Conservation (phyloP, 2,797 vertebrate genomes). For the Halcyon chelicuti region DNA sequence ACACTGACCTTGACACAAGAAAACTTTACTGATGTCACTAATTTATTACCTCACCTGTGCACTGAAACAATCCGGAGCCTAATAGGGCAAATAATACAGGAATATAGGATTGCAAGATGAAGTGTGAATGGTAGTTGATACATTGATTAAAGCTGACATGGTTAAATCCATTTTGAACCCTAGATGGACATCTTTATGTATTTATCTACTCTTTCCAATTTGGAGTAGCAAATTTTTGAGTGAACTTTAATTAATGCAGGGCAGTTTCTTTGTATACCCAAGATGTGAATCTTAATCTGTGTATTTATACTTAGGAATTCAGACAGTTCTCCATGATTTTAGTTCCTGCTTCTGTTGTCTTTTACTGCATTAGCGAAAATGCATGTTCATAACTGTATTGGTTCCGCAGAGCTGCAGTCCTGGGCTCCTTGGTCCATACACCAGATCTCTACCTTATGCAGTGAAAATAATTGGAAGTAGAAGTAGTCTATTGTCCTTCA, state of each 20-base stretch:
- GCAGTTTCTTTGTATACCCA: neutral
- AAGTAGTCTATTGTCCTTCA: neutral
- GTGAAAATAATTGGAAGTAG: neutral
- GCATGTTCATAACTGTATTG: neutral
- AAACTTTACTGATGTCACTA: neutral
- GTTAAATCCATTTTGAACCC: neutral
- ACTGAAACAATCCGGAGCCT: neutral
- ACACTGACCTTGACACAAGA: neutral
- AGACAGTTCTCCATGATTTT: neutral
- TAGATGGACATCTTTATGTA: neutral
- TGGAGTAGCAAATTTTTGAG: neutral
- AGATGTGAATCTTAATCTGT: neutral
- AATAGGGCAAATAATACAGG: neutral
- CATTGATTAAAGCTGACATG: neutral
- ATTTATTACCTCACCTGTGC: neutral
- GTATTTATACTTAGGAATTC: neutral
- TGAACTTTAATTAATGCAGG: neutral
- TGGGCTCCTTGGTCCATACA: neutral
- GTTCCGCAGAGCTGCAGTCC: neutral
- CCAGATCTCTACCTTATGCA: neutral
- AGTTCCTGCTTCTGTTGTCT: neutral
- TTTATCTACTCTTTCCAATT: neutral
- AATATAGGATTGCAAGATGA: neutral
- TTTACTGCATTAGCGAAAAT: neutral
- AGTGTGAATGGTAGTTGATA: neutral